Evolutionary conservation across 2,888 invertebrate species (phyloP), one percentile per base, ranked within the genome.

Genomic region (Loripinus fragilis): DNA sequence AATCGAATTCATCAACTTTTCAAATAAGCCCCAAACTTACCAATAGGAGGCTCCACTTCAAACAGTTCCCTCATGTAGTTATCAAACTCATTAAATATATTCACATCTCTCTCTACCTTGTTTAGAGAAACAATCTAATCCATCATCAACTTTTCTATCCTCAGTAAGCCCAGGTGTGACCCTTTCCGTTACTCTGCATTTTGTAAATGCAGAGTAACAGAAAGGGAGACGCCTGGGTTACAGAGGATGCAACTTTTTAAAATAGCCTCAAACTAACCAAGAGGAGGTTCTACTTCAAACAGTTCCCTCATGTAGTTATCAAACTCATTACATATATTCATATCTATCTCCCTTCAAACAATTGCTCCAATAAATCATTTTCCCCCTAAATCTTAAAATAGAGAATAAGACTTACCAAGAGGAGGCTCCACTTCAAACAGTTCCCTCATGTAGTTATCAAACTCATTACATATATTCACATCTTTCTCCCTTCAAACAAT

Each of bases 61-160:
- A 93, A 93, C 35, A 93, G 73, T 65, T 93, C 93, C 38, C 90
- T 88, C 72, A 93, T 90, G 79, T 93, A 92, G 76, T 89, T 91
- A 83, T 93, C 93, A 88, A 93, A 93, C 85, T 93, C 93, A 64
- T 91, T 89, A 76, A 93, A 92, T 70, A 93, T 90, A 80, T 92
- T 91, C 41, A 92, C 71, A 52, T 86, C 86, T 68, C 81, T 79
- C 23, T 84, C 89, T 10, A 64, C 77, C 67, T 85, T 85, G 41
- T 88, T 88, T 17, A 68, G 74, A n/a, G n/a, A n/a, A n/a, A n/a
- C n/a, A n/a, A n/a, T n/a, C n/a, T n/a, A n/a, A n/a, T n/a, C n/a
- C n/a, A n/a, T n/a, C n/a, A n/a, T n/a, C n/a, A n/a, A n/a, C n/a
- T n/a, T n/a, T n/a, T n/a, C n/a, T n/a, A n/a, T n/a, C n/a, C n/a